Evolutionary conservation across 2,888 invertebrate species (phyloP), one percentile per base, ranked within the genome.

Genomic region (Diarsia rubi): DNA sequence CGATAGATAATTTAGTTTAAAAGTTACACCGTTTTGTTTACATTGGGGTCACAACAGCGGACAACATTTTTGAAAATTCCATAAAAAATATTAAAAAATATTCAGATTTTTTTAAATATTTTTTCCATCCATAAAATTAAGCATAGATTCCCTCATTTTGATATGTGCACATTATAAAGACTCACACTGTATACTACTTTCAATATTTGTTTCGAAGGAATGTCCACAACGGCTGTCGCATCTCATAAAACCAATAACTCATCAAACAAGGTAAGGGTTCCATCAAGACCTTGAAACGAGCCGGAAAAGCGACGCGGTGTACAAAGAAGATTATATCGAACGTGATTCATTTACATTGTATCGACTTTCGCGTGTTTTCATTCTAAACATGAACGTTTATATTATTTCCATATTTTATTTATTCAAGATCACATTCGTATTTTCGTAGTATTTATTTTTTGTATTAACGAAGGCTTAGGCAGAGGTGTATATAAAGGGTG

Each of bases 281-380:
- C 21, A 57, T 27, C 57, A 65, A 57, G 67, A 60, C 52, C 67
- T 65, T 63, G 67, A 49, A 44, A 75, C 27, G 19, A 27, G 42
- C 37, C 60, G 54, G 44, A 63, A 69, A 44, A 71, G 16, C 54
- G 45, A 64, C 45, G 52, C 47, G 63, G 67, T 54, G 66, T 31
- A 67, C 67, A 59, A 75, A 75, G 63, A 70, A 60, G 54, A 70
- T 75, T 68, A 76, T 31, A 47, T 65, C 54, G 67, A 76, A 76
- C 68, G 75, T 76, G 76, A 81, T 81, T 71, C 37, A 81, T 80
- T 81, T 69, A 57, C 68, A 71, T 65, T 69, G 68, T 71, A 71
- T 37, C 47, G 75, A 60, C 60, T 71, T 76, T 66, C 68, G 64
- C 49, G 68, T 75, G 75, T 52, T 66, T 69, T 57, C 62, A 63